A percentile compares a stretch with the other conserved stretches of the same genome.
These are phyloP conservation scores for Drymonia ruficornis DNA, from an alignment of 2,888 invertebrate genomes.

Conservation along the genomic window DNA sequence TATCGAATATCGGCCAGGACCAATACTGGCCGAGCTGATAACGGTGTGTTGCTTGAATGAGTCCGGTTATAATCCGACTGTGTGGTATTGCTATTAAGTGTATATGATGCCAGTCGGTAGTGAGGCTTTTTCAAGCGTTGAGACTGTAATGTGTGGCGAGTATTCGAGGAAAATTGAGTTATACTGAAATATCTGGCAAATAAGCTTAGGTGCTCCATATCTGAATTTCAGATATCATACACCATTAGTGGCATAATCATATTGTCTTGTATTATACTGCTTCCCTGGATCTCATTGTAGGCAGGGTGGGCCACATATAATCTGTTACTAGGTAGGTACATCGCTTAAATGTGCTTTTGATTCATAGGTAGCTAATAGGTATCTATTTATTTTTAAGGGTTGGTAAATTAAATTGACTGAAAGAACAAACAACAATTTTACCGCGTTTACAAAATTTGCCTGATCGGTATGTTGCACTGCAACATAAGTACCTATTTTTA, in stretches of 20 bases:
- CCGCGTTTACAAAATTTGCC: neutral
- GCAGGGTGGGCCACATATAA: no score
- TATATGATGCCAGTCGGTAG: neutral
- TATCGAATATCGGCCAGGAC: conserved; percentile 48
- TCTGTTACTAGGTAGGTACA: no score
- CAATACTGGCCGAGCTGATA: conserved; percentile 40
- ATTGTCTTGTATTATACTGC: no score
- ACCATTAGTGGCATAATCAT: no score
- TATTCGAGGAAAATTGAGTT: conserved; percentile 6
- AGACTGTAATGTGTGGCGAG: conserved; percentile 14
- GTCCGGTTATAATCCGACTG: conserved; percentile 24
- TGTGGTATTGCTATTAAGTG: conserved; percentile 13
- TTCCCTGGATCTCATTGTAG: no score
- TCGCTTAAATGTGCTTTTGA: no score
- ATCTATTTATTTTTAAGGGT: no score
- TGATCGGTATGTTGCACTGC: neutral
- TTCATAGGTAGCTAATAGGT: no score
- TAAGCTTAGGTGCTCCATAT: no score
- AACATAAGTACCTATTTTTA: neutral
- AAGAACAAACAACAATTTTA: no score
- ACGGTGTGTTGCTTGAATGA: conserved; percentile 21
- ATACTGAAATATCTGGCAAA: conserved; percentile 4
- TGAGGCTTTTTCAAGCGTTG: conserved; percentile 14
- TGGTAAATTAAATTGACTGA: no score
- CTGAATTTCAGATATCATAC: no score